Conservation (phyloP, 2,113 vertebrate genomes). For the Monopterus albus region DNA sequence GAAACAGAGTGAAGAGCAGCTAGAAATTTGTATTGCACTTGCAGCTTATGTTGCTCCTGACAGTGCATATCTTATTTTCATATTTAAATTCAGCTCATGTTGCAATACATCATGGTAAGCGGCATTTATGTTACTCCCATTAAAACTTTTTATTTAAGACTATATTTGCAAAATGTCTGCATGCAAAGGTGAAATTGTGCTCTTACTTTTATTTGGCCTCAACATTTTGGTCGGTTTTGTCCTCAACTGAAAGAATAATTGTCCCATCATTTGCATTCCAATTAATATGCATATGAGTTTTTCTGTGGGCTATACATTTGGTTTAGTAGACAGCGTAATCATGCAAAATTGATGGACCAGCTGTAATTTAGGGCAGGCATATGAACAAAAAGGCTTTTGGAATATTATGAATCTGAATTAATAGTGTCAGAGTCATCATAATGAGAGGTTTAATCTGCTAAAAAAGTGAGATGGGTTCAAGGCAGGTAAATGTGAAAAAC, state of each 20-base stretch:
- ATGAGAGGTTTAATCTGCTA: no score
- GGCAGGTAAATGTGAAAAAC: constrained; percentile 48
- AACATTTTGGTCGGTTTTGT: constrained; percentile 42
- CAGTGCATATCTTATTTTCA: constrained; percentile 33
- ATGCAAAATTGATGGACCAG: constrained; percentile 74
- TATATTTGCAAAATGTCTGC: constrained; percentile 17
- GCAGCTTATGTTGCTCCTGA: constrained; percentile 36
- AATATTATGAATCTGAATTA: constrained; percentile 59
- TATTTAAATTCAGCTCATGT: constrained; percentile 35
- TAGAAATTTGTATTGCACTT: constrained; percentile 30
- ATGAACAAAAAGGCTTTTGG: constrained; percentile 37
- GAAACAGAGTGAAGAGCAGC: constrained; percentile 4
- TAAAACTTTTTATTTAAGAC: constrained; percentile 17
- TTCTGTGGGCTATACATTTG: constrained; percentile 65
- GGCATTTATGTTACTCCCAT: constrained; percentile 3
- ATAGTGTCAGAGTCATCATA: constrained; percentile 37
- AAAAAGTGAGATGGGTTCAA: constrained; percentile 17
- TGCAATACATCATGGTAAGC: constrained; percentile 19
- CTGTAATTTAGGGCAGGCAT: constrained; percentile 52
- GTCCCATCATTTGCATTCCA: constrained; percentile 64
- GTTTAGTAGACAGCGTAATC: constrained; percentile 65
- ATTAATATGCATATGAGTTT: constrained; percentile 72
- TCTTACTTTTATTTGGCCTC: neutral
- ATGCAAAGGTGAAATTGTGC: neutral
- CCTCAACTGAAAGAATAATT: constrained; percentile 67